Evolutionary conservation across 2,113 vertebrate species (phyloP), one percentile per base, ranked within the genome.

Genomic region (Fregetta grallaria): DNA sequence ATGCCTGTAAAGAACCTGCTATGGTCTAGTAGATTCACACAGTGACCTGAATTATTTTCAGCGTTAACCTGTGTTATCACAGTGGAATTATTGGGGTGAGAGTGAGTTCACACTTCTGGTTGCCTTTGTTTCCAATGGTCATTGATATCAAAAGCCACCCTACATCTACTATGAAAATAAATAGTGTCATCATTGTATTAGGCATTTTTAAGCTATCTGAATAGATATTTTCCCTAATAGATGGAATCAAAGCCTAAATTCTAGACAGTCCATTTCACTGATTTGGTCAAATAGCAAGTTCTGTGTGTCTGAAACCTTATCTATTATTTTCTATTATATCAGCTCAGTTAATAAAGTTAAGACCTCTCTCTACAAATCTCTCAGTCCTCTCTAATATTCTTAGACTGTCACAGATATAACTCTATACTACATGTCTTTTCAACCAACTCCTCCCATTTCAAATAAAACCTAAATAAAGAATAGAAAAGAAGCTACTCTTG

Each of bases 11-110:
- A 84, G 30, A 58, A 71, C 30, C 27, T 71, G 78, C 56, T 87
- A 59, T 80, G 67, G 77, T 89, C 66, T 47, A 56, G 66, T 77
- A 93, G 67, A 82, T 72, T 91, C 65, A 96, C 44, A 80, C n/a
- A 90, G 80, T 85, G 77, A 93, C 83, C 93, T 85, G 68, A 94
- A 95, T 96, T 87, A 90, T 95, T 94, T 97, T 96, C 93, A 86
- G 45, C 56, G 90, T 86, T 94, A 95, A 96, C 81, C 80, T 90
- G 29, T 93, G 83, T 93, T 90, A 92, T 88, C 84, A 85, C 86
- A 76, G 72, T 62, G 85, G 92, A 96, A 88, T 91, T 96, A 94
- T 29, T 80, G 82, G 68, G 72, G 90, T 94, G 68, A 96, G 63
- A 86, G 36, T 27, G 74, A 96, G 67, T 90, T 96, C 88, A 91